phyloP scores from a whole-genome alignment of 2,797 vertebrate species.

The Agapornis canus region DNA sequence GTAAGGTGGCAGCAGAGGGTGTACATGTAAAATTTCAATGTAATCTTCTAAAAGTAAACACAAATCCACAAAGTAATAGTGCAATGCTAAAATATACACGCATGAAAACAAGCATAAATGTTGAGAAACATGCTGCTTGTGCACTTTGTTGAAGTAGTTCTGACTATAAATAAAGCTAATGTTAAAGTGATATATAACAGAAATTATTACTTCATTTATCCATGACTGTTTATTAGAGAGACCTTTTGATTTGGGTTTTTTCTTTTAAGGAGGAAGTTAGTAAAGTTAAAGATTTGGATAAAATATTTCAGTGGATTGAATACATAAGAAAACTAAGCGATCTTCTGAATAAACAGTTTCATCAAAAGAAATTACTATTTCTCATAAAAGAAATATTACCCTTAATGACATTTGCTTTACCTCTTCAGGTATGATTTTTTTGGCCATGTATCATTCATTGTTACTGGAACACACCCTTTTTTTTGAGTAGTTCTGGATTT shows the following conservation, averaged over 20 bases:
- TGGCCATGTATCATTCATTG: neutral
- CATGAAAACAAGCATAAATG: neutral
- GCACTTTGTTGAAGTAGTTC: neutral
- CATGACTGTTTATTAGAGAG: neutral
- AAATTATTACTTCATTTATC: neutral
- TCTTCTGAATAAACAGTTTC: neutral
- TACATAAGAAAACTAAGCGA: neutral
- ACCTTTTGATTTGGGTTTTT: neutral
- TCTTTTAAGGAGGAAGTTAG: neutral
- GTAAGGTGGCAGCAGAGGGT: neutral
- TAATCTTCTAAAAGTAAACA: conserved; percentile 18
- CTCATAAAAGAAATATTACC: neutral
- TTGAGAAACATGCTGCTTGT: neutral
- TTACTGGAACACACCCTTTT: neutral
- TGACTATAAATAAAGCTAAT: neutral
- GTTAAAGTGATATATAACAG: neutral
- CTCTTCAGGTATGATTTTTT: neutral
- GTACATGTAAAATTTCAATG: neutral
- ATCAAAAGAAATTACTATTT: neutral
- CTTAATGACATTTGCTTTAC: neutral
- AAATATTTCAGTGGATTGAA: neutral
- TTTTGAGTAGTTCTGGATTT: neutral
- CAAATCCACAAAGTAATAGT: neutral
- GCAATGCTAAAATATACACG: neutral
- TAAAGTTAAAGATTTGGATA: neutral